Evolutionary conservation across 2,797 vertebrate genomes (phyloP).

Genomic region (Trematomus bernacchii): DNA sequence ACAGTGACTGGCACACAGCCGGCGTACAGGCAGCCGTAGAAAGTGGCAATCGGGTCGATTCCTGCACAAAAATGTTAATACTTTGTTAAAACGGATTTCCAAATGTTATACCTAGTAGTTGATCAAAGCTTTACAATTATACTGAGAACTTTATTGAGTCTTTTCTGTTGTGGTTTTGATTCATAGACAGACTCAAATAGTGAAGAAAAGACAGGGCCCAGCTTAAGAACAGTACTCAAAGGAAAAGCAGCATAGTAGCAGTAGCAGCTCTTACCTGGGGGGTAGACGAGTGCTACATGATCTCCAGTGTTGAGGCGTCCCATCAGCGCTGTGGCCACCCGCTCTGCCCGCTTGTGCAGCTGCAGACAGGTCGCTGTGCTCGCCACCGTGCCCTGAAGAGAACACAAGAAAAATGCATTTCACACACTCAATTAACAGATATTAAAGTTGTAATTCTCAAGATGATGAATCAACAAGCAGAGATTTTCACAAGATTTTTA

Average conservation of each 20-base stretch:
- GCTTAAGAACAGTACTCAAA: neutral
- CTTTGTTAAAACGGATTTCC: neutral
- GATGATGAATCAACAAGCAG: neutral
- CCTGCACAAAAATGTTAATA: conserved; percentile 78
- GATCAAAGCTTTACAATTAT: neutral
- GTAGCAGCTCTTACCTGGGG: conserved; percentile 81
- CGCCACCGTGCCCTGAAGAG: conserved; percentile 89
- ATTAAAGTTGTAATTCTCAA: neutral
- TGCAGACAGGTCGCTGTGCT: conserved; percentile 93
- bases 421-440: neutral
- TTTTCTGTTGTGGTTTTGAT: neutral
- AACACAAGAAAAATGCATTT: conserved; percentile 16
- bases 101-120: neutral
- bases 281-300: conserved; percentile 95
- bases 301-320: conserved; percentile 92
- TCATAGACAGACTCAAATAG: neutral
- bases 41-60: conserved; percentile 95
- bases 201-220: neutral
- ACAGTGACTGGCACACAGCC: conserved; percentile 96
- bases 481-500: too few relatives aligned
- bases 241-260: neutral
- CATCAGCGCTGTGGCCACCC: conserved; percentile 89
- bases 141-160: neutral
- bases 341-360: conserved; percentile 94
- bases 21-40: conserved; percentile 96